These are phyloP conservation scores for Diuraphis noxia DNA, from an alignment of 1,140 invertebrate genomes.

Conservation along the genomic window DNA sequence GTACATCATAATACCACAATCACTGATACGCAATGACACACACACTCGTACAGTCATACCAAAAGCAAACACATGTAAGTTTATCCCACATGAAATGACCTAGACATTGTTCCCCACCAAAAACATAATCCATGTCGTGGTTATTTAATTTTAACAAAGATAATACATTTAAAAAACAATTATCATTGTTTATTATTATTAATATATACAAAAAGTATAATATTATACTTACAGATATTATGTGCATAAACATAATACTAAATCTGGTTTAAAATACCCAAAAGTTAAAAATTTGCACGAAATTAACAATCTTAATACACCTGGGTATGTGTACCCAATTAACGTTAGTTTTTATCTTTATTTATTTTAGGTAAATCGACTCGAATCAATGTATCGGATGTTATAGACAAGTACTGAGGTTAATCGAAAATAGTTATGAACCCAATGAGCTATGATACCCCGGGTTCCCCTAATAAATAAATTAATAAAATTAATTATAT, in stretches of 20 bases:
- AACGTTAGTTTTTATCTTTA: background rate
- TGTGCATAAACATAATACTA: background rate
- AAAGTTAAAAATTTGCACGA: background rate
- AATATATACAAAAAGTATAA: background rate
- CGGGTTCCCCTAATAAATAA: no score
- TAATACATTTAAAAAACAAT: background rate
- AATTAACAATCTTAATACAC: background rate
- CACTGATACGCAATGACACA: background rate
- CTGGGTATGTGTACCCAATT: background rate
- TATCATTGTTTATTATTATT: background rate
- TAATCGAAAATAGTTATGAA: no score
- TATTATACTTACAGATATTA: background rate
- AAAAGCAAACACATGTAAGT: background rate
- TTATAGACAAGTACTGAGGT: background rate
- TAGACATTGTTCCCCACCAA: background rate
- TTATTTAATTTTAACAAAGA: background rate
- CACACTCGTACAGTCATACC: background rate
- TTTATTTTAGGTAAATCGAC: background rate
- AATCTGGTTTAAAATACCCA: background rate
- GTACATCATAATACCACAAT: background rate
- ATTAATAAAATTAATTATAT: no score
- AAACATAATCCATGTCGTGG: background rate
- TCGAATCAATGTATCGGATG: background rate
- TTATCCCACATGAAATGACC: background rate
- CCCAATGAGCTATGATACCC: no score